A percentile compares a stretch with the other conserved stretches of the same genome.
Evolutionary conservation across 2,888 invertebrate species (phyloP).

Genomic region (Harpagoxenus sublaevis): DNA sequence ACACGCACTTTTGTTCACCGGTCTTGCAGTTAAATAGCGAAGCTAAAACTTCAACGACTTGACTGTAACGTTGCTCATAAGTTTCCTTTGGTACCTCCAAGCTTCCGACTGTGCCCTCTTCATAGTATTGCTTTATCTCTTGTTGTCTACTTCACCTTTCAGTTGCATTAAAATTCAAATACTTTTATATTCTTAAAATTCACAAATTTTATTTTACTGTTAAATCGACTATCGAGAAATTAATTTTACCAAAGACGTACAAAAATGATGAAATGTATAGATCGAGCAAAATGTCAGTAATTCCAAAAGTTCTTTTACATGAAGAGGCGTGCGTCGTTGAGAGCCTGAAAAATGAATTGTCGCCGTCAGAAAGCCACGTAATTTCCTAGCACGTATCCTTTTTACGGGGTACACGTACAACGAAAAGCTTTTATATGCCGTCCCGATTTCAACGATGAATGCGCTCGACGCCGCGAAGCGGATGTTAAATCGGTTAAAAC

Average conservation of each 20-base stretch:
- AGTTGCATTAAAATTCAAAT: background rate
- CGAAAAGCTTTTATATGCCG: conserved; percentile 51
- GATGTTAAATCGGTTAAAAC: conserved; percentile 54
- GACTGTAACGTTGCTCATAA: background rate
- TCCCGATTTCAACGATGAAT: conserved; percentile 46
- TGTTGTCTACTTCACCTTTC: background rate
- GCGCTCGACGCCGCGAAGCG: conserved; percentile 26
- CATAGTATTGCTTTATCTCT: background rate
- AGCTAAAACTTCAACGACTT: background rate
- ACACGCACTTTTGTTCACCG: background rate
- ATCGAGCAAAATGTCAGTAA: conserved; percentile 7
- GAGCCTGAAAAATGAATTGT: conserved; percentile 47
- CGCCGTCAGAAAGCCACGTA: conserved; percentile 44
- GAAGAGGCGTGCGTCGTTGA: background rate
- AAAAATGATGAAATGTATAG: background rate
- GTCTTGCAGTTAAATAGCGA: background rate
- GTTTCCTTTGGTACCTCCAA: background rate
- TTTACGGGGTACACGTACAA: conserved; percentile 47
- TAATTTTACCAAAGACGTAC: background rate
- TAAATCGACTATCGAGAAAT: background rate
- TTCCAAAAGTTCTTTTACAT: background rate
- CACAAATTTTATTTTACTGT: background rate
- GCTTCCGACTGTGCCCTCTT: background rate
- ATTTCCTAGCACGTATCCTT: conserved; percentile 51
- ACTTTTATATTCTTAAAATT: background rate